phyloP scores from a whole-genome alignment of 1,140 invertebrate genomes.

The Zaprionus kolodkinae region DNA sequence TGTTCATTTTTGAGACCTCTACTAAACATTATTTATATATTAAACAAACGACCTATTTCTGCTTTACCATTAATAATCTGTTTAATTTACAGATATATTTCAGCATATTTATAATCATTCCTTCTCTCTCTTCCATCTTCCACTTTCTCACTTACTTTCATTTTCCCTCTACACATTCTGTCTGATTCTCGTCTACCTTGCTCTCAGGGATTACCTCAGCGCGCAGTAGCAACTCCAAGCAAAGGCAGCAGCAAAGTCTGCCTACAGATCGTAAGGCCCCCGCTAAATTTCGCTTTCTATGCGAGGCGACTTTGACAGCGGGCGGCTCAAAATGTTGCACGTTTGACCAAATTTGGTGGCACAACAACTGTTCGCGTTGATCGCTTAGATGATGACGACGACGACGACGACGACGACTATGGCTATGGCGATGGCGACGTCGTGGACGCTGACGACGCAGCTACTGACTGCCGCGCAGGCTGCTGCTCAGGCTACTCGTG shows the following conservation, averaged over 20 bases:
- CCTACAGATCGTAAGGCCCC: slow-evolving; percentile 6
- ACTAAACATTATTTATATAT: too few relatives aligned
- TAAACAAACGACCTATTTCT: too few relatives aligned
- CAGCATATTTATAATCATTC: too few relatives aligned
- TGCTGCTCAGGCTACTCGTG: slow-evolving; percentile 51
- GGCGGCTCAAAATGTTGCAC: slow-evolving; percentile 78
- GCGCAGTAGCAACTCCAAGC: neutral
- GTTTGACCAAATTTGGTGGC: slow-evolving; percentile 80
- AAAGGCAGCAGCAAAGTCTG: neutral
- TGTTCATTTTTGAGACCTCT: too few relatives aligned
- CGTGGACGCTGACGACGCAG: slow-evolving; percentile 8
- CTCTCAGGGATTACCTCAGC: slow-evolving; percentile 64
- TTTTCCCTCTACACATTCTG: slow-evolving; percentile 56
- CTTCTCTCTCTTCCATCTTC: neutral
- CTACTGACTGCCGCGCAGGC: slow-evolving; percentile 17
- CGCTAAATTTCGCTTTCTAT: slow-evolving; percentile 77
- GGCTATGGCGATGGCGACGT: slow-evolving; percentile 31
- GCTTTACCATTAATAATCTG: too few relatives aligned
- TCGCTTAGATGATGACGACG: slow-evolving; percentile 41
- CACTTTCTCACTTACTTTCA: slow-evolving; percentile 44
- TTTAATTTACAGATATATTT: too few relatives aligned
- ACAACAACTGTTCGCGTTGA: slow-evolving; percentile 38
- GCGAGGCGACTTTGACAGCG: slow-evolving; percentile 71
- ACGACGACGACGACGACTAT: slow-evolving; percentile 29
- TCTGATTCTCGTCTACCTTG: slow-evolving; percentile 43